A percentile compares a stretch with the other conserved stretches of the same genome.
Conservation (phyloP, 2,888 invertebrate species). For the Rhamphomyia laevipes region DNA sequence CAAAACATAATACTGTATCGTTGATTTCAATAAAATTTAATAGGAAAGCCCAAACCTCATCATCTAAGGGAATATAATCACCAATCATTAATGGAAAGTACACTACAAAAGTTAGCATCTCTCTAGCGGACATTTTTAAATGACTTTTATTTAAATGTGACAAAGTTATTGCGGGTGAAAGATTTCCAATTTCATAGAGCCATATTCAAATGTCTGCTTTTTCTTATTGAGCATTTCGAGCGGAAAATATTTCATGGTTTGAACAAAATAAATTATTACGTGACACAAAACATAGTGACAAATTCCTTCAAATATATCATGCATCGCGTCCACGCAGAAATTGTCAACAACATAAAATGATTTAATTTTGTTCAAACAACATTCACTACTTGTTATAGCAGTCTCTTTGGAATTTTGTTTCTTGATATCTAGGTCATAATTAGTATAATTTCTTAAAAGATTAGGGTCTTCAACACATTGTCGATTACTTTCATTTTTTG, state of each 20-base stretch:
- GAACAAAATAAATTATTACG: not conserved
- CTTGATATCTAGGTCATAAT: conserved; percentile 4
- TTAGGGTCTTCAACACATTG: not conserved
- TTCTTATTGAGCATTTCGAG: conserved; percentile 4
- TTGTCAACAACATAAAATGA: conserved; percentile 3
- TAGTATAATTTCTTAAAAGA: conserved; percentile 3
- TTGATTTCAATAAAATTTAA: not conserved
- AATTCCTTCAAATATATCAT: conserved; percentile 4
- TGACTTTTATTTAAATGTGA: too few relatives aligned
- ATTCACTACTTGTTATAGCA: conserved; percentile 2
- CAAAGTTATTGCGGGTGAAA: too few relatives aligned
- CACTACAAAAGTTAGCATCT: conserved; percentile 3
- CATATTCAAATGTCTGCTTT: too few relatives aligned
- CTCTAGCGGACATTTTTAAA: too few relatives aligned
- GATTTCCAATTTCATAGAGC: conserved; percentile 1
- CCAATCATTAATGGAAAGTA: conserved; percentile 6
- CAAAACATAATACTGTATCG: not conserved
- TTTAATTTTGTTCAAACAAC: not conserved
- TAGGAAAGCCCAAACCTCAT: conserved; percentile 6
- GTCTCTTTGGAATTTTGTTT: not conserved
- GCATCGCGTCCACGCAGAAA: conserved; percentile 3
- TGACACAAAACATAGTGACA: conserved; percentile 4
- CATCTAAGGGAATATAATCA: conserved; percentile 5
- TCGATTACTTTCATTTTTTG: not conserved
- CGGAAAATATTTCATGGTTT: not conserved